These are phyloP conservation scores for Petrocephalus zakoni DNA, from an alignment of 2,113 vertebrate species.

Conservation along the genomic window DNA sequence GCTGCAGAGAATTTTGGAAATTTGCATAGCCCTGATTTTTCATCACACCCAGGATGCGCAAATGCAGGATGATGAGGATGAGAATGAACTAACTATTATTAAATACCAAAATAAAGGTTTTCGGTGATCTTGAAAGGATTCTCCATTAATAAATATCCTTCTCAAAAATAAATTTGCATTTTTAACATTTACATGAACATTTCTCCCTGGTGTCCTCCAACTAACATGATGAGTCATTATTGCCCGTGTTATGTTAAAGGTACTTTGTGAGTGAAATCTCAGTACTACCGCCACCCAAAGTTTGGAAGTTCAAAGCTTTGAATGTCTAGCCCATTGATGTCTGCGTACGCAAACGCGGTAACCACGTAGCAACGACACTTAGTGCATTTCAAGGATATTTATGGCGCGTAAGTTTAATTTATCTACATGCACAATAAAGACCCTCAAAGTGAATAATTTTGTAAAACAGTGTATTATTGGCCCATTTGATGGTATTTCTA, in stretches of 20 bases:
- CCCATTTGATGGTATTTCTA: slow-evolving; percentile 11
- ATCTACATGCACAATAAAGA: neutral
- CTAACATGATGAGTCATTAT: slow-evolving; percentile 26
- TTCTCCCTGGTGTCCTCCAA: slow-evolving; percentile 1
- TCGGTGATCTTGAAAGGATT: neutral
- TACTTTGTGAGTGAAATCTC: slow-evolving; percentile 34
- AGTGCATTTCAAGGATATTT: slow-evolving; percentile 16
- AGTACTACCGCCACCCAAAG: slow-evolving; percentile 28
- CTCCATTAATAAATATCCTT: neutral
- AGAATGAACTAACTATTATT: neutral
- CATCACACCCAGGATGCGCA: neutral
- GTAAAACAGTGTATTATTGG: neutral
- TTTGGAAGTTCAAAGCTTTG: slow-evolving; percentile 31
- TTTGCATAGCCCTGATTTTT: neutral
- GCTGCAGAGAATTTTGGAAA: neutral
- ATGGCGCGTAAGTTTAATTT: neutral
- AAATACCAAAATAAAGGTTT: neutral
- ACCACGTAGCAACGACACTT: neutral
- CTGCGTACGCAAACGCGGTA: slow-evolving; percentile 7
- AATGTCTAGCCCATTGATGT: slow-evolving; percentile 46
- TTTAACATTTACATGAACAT: neutral
- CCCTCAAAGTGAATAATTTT: neutral
- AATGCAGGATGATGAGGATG: neutral
- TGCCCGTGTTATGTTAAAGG: slow-evolving; percentile 33
- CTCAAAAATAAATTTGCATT: neutral